Evolutionary conservation across 2,113 vertebrate genomes (phyloP).

Genomic region (Tragulus kanchil): DNA sequence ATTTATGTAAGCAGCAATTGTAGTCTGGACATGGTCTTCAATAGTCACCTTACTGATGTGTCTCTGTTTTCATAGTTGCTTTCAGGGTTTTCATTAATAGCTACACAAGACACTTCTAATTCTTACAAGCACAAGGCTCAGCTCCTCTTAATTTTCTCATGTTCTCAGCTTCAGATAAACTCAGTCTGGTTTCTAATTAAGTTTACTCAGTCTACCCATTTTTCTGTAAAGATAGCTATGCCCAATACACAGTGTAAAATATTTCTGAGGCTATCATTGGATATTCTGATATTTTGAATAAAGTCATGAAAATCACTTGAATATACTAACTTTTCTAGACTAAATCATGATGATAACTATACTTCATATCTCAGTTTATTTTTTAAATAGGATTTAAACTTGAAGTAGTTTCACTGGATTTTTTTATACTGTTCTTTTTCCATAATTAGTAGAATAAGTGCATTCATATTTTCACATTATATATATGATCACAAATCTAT

Average conservation of each 20-base stretch:
- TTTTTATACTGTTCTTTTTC: not conserved
- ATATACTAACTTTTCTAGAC: not conserved
- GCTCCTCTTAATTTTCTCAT: not conserved
- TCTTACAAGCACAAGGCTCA: not conserved
- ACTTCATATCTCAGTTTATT: not conserved
- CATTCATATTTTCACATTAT: not conserved
- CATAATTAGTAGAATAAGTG: conserved; percentile 21
- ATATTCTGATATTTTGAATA: not conserved
- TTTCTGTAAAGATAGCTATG: not conserved
- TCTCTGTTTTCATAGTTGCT: not conserved
- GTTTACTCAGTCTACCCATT: not conserved
- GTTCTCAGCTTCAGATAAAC: not conserved
- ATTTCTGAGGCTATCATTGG: not conserved
- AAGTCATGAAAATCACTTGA: not conserved
- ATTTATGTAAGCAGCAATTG: not conserved
- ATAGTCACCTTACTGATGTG: not conserved
- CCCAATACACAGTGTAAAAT: not conserved
- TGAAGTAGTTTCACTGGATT: not conserved
- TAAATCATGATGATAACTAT: not conserved
- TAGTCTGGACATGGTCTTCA: not conserved
- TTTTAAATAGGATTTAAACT: not conserved
- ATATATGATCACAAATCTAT: conserved; percentile 23
- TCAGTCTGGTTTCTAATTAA: conserved; percentile 21
- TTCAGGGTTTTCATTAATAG: not conserved
- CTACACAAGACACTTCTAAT: not conserved